phyloP scores from a whole-genome alignment of 1,140 invertebrate genomes.

The Penaeus chinensis region DNA sequence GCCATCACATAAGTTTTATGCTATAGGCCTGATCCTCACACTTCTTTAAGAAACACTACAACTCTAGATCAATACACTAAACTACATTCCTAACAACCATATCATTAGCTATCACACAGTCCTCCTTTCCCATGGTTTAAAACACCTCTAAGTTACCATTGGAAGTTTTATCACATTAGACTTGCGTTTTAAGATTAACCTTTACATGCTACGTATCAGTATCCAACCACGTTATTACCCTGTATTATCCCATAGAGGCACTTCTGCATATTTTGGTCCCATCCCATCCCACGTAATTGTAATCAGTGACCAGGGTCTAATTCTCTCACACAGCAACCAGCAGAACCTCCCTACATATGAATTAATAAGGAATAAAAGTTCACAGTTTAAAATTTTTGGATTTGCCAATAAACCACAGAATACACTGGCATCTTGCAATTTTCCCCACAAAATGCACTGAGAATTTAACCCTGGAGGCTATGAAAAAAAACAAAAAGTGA shows the following conservation, averaged over 20 bases:
- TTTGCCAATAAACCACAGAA: too few species aligned
- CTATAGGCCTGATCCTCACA: not conserved
- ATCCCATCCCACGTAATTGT: conserved; percentile 44
- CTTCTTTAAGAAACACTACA: too few species aligned
- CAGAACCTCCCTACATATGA: too few species aligned
- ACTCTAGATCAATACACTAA: conserved; percentile 15
- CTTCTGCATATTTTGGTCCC: conserved; percentile 53
- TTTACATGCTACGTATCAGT: conserved; percentile 37
- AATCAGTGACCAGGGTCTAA: conserved; percentile 36
- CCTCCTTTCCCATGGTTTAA: conserved; percentile 33
- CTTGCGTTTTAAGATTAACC: conserved; percentile 37
- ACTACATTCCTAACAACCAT: conserved; percentile 31
- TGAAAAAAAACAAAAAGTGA: too few species aligned
- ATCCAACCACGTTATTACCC: conserved; percentile 43
- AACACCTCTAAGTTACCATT: conserved; percentile 18
- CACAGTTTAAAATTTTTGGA: too few species aligned
- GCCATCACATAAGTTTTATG: not conserved
- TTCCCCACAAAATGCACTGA: too few species aligned
- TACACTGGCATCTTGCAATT: too few species aligned
- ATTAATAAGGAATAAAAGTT: too few species aligned
- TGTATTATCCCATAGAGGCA: conserved; percentile 54
- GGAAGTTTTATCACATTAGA: conserved; percentile 51
- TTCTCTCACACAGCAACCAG: too few species aligned
- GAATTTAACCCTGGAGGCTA: too few species aligned
- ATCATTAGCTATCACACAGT: conserved; percentile 25